Base-by-base conservation (phyloP, 2,797 vertebrate genomes). In the Antennarius maculatus region DNA sequence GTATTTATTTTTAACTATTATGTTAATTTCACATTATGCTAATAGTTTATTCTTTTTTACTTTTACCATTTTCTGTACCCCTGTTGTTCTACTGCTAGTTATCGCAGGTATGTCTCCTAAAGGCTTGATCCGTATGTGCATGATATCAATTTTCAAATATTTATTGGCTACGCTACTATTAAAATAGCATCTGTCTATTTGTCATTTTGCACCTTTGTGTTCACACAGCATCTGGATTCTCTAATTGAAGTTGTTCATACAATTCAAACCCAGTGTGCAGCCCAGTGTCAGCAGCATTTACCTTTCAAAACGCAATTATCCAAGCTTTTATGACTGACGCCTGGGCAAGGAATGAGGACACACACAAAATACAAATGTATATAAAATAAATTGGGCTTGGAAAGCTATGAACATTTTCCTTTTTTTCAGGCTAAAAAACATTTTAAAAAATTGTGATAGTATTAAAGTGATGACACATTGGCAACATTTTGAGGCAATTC, bases 391-490 rank as follows among this genome's bases (percentile, higher is more conserved):
- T 11, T 14, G 28, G 6, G 27, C 27, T 39, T 39, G 31, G 31
- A 34, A 34, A 34, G 31, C 31, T 34, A 34, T 34, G 31, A 34
- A 34, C 31, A 8, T 34, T 3, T 34, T 34, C 31, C 31, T 34
- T 34, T 34, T 8, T 34, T 41, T 18, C 1, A 47, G 8, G 4
- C 17, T 17, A 13, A 59, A 50, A 42, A 31, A 43, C 41, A 34
- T 15, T 16, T 9, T 5, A 13, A 45, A n/a, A 66, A 16, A 47
- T 28, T 28, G 23, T 41, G 17, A 17, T 34, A 6, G 15, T 34
- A 37, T n/a, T 14, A 27, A 71, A 54, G 14, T 17, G 16, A 61
- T 57, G 49, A 46, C 48, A n/a, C n/a, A 59, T 7, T 39, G 49
- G 43, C 46, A 66, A 17, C 23, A 62, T 9, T 51, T 54, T 28